Base-by-base conservation (phyloP, 2,113 vertebrate genomes). In the Notothenia rossii region DNA sequence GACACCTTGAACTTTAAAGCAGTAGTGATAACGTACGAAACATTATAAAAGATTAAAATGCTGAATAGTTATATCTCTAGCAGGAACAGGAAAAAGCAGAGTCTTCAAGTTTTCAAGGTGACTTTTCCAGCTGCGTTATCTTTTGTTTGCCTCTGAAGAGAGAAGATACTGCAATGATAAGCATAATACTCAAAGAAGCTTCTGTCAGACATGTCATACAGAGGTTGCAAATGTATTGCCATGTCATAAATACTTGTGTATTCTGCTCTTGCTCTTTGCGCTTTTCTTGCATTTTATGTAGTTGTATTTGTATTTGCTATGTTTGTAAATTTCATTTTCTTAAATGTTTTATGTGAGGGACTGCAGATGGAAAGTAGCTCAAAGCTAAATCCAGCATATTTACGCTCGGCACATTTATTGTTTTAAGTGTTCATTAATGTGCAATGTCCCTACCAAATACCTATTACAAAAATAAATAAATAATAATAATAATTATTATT, bases 21-120 rank as follows among this genome's bases (percentile, higher is more conserved):
- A 40, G 71, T 5, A 12, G 40, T 3, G 49, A 48, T 46, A 78
- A 55, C 12, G 4, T 9, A 56, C 4, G 43, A 66, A 48, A 61
- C 55, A 12, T 54, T 61, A 53, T 10, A 17, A 15, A 10, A 22
- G 54, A 63, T 70, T 45, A 58, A 51, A 73, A 62, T 33, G 72
- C 65, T 67, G 77, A 72, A 2, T 15, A 6, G 46, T 54, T 62
- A 18, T 11, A 11, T n/a, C 20, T 54, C 17, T 25, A 10, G 25
- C 13, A 54, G 53, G 10, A 29, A 65, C 25, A 9, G 43, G 54
- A 29, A 60, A 49, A 3, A 29, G 56, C 66, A 55, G 36, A 43
- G 69, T 46, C 53, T 59, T 46, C 46, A 48, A 60, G 36, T 49
- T 66, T 2, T 85, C 55, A 77, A 85, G 83, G 77, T 85, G 83